phyloP scores from a whole-genome alignment of 2,113 vertebrate genomes.

The Toxotes chatareus region DNA sequence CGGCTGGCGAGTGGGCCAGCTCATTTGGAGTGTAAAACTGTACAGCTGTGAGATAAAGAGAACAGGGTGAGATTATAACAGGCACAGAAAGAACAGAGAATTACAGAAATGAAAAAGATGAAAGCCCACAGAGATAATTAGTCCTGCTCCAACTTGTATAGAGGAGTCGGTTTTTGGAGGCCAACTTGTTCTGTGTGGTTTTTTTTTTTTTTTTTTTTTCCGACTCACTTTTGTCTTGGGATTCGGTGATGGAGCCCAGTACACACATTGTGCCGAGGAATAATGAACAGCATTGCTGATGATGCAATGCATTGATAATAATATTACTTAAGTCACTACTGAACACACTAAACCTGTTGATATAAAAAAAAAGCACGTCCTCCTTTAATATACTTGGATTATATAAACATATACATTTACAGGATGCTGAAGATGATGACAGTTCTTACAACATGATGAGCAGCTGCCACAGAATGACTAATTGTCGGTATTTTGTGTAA shows the following conservation, averaged over 20 bases:
- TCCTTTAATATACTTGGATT: not conserved
- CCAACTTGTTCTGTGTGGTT: conserved; percentile 30
- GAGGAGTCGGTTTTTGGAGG: conserved; percentile 55
- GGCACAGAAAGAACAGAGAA: conserved; percentile 60
- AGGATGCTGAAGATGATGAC: conserved; percentile 14
- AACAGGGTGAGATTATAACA: conserved; percentile 68
- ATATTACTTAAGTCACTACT: not conserved
- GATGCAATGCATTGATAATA: conserved; percentile 54
- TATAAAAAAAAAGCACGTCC: not conserved
- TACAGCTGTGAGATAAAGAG: conserved; percentile 76
- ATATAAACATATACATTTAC: conserved; percentile 11
- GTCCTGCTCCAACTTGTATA: conserved; percentile 62
- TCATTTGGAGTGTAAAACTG: conserved; percentile 74
- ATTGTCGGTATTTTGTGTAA: conserved; percentile 40
- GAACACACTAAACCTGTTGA: not conserved
- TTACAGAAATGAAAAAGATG: conserved; percentile 75
- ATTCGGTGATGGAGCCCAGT: conserved; percentile 25
- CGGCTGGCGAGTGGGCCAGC: conserved; percentile 55
- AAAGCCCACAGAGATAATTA: conserved; percentile 79
- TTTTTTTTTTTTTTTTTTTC: conserved; percentile 29
- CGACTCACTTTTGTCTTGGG: conserved; percentile 45
- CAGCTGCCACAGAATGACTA: conserved; percentile 26
- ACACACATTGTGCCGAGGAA: conserved; percentile 16
- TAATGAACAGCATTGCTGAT: conserved; percentile 11
- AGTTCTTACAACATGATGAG: conserved; percentile 1